Conservation (phyloP, 2,888 invertebrate species). For the Morpho deidamia region DNA sequence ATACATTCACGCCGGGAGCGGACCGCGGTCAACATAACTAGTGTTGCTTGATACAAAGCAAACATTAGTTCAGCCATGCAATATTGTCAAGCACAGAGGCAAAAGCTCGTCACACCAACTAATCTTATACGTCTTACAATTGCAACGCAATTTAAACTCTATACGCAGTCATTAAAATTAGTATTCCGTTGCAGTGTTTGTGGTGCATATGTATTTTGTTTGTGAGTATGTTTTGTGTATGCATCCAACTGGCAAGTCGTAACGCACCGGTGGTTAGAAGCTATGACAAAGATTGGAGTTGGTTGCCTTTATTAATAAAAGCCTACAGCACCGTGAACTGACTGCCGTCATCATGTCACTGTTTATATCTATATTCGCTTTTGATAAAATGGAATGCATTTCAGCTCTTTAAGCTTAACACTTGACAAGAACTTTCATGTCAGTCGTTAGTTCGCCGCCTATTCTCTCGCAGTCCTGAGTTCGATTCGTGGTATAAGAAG, state of each 20-base stretch:
- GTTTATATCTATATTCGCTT: constrained; percentile 5
- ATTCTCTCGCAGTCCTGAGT: too few relatives aligned
- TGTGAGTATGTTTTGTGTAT: constrained; percentile 40
- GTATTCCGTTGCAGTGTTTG: constrained; percentile 16
- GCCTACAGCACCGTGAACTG: constrained; percentile 14
- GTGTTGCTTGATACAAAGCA: constrained; percentile 72
- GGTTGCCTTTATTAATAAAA: constrained; percentile 59
- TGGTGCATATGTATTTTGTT: constrained; percentile 14
- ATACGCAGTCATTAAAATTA: not conserved
- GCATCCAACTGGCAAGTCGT: constrained; percentile 62
- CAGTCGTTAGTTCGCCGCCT: too few relatives aligned
- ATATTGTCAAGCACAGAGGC: constrained; percentile 74
- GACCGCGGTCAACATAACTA: constrained; percentile 64
- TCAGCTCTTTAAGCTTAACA: too few relatives aligned
- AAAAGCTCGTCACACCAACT: constrained; percentile 30
- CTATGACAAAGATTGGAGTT: constrained; percentile 71
- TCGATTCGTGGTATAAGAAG: too few relatives aligned
- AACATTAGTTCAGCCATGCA: constrained; percentile 76
- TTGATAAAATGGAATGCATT: not conserved
- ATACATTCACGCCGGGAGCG: constrained; percentile 72
- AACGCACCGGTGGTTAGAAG: constrained; percentile 63
- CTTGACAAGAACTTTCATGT: too few relatives aligned
- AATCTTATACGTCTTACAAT: constrained; percentile 27
- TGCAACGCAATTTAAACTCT: constrained; percentile 27
- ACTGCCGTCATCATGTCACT: constrained; percentile 25